These are phyloP conservation scores for Augochlora pura DNA, from an alignment of 1,140 invertebrate genomes.

Conservation along the genomic window DNA sequence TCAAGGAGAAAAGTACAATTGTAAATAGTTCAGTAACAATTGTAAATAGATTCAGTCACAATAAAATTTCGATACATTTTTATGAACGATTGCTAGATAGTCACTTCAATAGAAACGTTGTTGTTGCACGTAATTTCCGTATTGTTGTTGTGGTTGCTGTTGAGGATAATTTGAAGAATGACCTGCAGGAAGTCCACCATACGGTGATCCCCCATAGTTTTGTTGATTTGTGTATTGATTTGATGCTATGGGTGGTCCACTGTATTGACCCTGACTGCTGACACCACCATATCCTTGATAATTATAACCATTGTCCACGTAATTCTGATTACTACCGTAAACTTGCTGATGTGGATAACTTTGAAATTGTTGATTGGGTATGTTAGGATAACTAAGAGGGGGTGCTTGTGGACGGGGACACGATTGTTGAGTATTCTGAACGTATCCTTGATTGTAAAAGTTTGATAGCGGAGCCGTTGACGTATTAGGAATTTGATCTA, in stretches of 20 bases:
- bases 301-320: constrained; percentile 73
- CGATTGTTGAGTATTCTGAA: constrained; percentile 38
- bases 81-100: neutral
- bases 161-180: constrained; percentile 66
- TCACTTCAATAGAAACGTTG: constrained; percentile 69
- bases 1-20: neutral
- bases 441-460: constrained; percentile 57
- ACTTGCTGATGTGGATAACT: constrained; percentile 60
- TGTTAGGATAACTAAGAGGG: constrained; percentile 53
- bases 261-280: constrained; percentile 60
- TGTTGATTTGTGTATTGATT: constrained; percentile 65
- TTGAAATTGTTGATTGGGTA: constrained; percentile 55
- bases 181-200: constrained; percentile 41
- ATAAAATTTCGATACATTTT: constrained; percentile 7
- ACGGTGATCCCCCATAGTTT: constrained; percentile 62
- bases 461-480: constrained; percentile 26
- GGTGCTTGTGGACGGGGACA: constrained; percentile 54
- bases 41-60: constrained; percentile 2
- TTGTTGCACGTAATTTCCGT: constrained; percentile 72
- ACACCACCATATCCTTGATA: constrained; percentile 66
- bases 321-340: constrained; percentile 64
- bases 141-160: constrained; percentile 68
- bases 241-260: constrained; percentile 44
- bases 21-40: constrained; percentile 15
- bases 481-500: constrained; percentile 34